These are phyloP conservation scores for Acinonyx jubatus DNA, from an alignment of 2,113 vertebrate genomes.

Conservation along the genomic window DNA sequence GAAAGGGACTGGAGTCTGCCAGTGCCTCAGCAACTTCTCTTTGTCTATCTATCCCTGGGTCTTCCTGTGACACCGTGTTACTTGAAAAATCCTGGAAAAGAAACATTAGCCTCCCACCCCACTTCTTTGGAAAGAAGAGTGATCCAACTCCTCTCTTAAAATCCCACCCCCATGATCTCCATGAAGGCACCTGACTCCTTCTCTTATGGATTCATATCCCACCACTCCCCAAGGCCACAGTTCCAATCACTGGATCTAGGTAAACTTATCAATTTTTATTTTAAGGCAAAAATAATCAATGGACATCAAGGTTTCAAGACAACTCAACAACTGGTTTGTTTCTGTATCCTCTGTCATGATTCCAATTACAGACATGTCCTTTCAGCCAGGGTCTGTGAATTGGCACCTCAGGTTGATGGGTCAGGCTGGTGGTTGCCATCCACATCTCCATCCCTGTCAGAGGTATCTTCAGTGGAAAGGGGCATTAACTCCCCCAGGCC, in stretches of 20 bases:
- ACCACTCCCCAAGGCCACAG: neutral
- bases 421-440: neutral
- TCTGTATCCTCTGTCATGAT: neutral
- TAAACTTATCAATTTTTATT: neutral
- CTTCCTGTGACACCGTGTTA: neutral
- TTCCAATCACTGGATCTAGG: neutral
- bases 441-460: neutral
- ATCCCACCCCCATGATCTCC: neutral
- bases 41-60: too few species aligned
- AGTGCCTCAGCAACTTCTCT: neutral
- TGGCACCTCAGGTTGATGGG: neutral
- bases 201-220: too few species aligned
- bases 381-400: neutral
- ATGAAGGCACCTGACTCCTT: too few species aligned
- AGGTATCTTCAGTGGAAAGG: neutral
- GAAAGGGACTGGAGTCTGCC: neutral
- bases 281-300: neutral
- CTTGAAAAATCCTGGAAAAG: neutral
- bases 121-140: fast-evolving
- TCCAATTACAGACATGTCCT: neutral
- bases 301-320: neutral
- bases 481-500: fast-evolving
- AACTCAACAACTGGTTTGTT: neutral
- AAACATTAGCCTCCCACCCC: neutral
- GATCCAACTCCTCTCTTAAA: neutral